A percentile compares a stretch with the other conserved stretches of the same genome.
These are phyloP conservation scores for Graptemys geographica DNA, from an alignment of 2,797 vertebrate species.

Conservation along the genomic window DNA sequence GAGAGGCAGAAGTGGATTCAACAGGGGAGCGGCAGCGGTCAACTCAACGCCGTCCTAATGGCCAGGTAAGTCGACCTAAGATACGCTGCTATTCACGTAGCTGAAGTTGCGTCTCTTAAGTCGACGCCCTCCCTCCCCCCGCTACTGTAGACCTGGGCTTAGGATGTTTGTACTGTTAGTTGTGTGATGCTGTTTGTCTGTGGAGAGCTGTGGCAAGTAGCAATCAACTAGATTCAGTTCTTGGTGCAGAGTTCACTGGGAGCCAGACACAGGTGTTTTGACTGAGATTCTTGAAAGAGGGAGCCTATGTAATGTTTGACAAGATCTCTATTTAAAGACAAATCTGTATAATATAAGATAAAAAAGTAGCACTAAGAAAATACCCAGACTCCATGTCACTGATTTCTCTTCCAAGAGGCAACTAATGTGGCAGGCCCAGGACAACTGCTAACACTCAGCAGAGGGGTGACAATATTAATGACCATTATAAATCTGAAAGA, in stretches of 20 bases:
- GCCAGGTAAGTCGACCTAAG: too few relatives aligned
- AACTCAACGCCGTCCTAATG: too few relatives aligned
- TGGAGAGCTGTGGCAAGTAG: not conserved
- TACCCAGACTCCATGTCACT: fast-evolving
- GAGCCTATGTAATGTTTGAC: not conserved
- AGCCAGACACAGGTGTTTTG: not conserved
- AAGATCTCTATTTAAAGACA: not conserved
- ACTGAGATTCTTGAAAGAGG: not conserved
- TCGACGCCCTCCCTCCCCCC: too few relatives aligned
- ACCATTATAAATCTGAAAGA: not conserved
- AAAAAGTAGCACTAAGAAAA: not conserved
- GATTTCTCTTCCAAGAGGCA: fast-evolving
- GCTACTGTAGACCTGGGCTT: not conserved
- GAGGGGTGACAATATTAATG: not conserved
- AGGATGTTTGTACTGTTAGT: not conserved
- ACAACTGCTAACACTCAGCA: not conserved
- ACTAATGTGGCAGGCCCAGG: not conserved
- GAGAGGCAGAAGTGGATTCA: too few relatives aligned
- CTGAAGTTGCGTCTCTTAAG: too few relatives aligned
- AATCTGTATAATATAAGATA: not conserved
- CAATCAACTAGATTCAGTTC: not conserved
- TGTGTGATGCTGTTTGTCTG: not conserved
- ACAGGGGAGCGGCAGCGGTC: too few relatives aligned
- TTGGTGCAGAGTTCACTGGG: not conserved
- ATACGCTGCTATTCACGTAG: too few relatives aligned